A percentile compares a stretch with the other conserved stretches of the same genome.
Evolutionary conservation across 2,113 vertebrate species (phyloP).

Genomic region (Psilopogon haemacephalus): DNA sequence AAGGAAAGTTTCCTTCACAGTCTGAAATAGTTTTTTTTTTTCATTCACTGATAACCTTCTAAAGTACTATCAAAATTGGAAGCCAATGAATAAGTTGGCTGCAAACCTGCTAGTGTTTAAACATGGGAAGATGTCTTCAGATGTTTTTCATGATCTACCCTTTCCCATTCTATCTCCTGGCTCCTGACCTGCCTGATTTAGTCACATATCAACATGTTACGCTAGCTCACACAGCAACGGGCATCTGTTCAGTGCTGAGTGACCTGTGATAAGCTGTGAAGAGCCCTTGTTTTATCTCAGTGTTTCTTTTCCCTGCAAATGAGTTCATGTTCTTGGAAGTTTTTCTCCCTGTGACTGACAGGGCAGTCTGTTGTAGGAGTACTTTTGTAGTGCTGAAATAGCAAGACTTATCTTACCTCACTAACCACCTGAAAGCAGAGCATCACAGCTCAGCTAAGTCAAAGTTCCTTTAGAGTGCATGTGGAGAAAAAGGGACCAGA

Average conservation of each 20-base stretch:
- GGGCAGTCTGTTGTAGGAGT: neutral
- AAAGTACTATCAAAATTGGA: neutral
- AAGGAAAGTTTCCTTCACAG: neutral
- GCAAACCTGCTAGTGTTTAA: neutral
- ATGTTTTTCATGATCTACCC: neutral
- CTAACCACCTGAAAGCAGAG: neutral
- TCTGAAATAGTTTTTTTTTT: neutral
- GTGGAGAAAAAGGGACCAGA: rapidly evolving
- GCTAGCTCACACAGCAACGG: neutral
- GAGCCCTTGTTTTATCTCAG: neutral
- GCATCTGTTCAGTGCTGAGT: neutral
- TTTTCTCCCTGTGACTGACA: slow-evolving; percentile 17
- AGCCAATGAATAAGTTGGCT: neutral
- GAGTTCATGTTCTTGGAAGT: neutral
- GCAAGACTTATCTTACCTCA: neutral
- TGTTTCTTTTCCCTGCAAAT: slow-evolving; percentile 27
- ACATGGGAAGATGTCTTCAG: neutral
- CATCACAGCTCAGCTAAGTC: neutral
- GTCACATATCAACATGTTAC: neutral
- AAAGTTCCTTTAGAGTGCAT: neutral
- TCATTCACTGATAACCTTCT: neutral
- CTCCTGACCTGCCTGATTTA: neutral
- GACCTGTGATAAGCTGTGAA: neutral
- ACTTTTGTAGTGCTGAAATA: neutral
- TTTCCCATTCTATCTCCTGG: neutral